Base-by-base conservation (phyloP, 2,113 vertebrate species). In the Plotosus lineatus region DNA sequence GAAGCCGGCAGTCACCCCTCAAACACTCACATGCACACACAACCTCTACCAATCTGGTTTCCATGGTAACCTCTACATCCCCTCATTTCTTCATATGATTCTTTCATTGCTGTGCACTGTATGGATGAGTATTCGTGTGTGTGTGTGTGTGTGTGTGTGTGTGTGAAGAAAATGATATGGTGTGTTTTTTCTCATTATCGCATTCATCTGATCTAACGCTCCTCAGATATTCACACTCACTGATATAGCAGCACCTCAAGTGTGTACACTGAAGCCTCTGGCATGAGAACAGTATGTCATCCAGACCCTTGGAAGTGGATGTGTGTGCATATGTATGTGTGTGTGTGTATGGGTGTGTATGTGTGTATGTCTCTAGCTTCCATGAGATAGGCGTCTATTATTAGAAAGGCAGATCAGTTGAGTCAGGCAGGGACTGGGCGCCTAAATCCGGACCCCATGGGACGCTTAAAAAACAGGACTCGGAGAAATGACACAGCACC, bases 1-100 rank as follows among this genome's bases (percentile, higher is more conserved):
- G 88, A 89, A 91, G 87, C 85, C 88, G 88, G 89, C 91, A 86
- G 90, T 91, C 91, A 76, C 83, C 80, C 75, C 74, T 83, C 78
- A 83, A 82, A 80, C 83, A 82, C 73, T 31, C 38, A 75, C 71
- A 77, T 23, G 46, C 65, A 63, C 74, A 71, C 80, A 63, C 79
- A 68, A 84, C 68, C 83, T 76, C 82, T 80, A 84, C 83, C 85
- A 86, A 83, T 85, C 68, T 66, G 83, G 85, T 87, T 87, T 83
- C 83, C 81, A 85, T 85, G 83, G 85, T 78, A 83, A 87, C 85
- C 78, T 85, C 85, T 84, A 84, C 83, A 83, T 79, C 76, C 80
- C 68, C 79, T 63, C 38, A 75, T 73, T 78, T 83, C 63, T 80
- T 80, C 72, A 61, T 77, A 76, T 75, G 66, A 83, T 84, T 60